Evolutionary conservation across 1,140 invertebrate species (phyloP).

Genomic region (Hirudo medicinalis): DNA sequence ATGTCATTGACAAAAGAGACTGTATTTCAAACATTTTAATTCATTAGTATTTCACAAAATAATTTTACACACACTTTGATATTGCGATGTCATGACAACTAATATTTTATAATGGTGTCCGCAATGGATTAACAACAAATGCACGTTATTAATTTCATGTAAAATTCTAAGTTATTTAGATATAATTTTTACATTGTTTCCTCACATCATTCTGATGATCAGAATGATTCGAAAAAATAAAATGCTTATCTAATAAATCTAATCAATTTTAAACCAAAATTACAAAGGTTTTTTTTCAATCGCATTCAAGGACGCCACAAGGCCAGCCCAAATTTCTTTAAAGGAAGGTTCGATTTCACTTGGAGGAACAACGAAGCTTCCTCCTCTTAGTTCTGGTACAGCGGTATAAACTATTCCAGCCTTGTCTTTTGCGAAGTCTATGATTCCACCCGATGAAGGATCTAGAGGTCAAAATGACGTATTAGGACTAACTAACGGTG

Average conservation of each 20-base stretch:
- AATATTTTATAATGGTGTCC: background rate
- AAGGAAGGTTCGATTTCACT: constrained; percentile 12
- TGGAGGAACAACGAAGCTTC: background rate
- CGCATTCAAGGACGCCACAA: constrained; percentile 7
- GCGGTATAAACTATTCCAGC: constrained; percentile 15
- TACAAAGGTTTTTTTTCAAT: constrained; percentile 2
- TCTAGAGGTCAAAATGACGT: constrained; percentile 1
- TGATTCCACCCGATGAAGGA: constrained; percentile 13
- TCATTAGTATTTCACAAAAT: no score
- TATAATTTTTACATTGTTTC: background rate
- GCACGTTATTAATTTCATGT: no score
- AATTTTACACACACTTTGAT: no score
- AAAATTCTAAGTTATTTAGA: background rate
- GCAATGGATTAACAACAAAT: no score
- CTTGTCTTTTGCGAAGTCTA: constrained; percentile 14
- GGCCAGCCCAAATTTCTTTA: constrained; percentile 15
- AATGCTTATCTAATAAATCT: background rate
- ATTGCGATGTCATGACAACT: no score
- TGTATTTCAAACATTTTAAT: background rate
- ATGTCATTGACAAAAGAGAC: background rate
- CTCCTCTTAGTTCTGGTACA: constrained; percentile 13
- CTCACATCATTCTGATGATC: background rate
- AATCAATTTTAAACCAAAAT: background rate
- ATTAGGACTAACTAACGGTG: no score
- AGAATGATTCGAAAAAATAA: no score